These are phyloP conservation scores for Zeuzera pyrina DNA, from an alignment of 2,888 invertebrate species.

Conservation along the genomic window DNA sequence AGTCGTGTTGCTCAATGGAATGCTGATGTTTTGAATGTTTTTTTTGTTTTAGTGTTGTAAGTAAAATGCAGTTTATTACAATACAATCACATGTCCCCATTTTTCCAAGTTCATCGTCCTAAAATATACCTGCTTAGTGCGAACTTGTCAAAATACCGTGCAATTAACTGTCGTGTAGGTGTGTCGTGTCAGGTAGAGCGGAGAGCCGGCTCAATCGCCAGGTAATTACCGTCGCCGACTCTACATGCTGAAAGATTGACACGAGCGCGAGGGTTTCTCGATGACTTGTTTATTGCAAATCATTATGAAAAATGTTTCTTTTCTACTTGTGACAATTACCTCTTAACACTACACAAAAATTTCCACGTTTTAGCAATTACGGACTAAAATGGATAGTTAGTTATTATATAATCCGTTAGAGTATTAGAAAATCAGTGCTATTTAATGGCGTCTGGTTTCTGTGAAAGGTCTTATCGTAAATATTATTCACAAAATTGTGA, in stretches of 20 bases:
- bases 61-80: neutral
- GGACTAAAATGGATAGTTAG: conserved; percentile 31
- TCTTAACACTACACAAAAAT: conserved; percentile 32
- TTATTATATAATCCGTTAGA: conserved; percentile 37
- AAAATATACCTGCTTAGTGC: conserved; percentile 33
- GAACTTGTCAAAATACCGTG: conserved; percentile 47
- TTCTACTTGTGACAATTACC: conserved; percentile 29
- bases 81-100: no score
- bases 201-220: conserved; percentile 32
- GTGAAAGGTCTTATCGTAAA: conserved; percentile 62
- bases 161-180: conserved; percentile 43
- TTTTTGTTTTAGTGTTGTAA: neutral
- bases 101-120: conserved; percentile 29
- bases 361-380: conserved; percentile 5
- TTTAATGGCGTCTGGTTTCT: conserved; percentile 51
- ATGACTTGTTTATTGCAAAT: conserved; percentile 53
- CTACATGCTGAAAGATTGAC: conserved; percentile 56
- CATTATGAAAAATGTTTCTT: conserved; percentile 36
- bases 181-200: conserved; percentile 24
- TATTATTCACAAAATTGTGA: conserved; percentile 64
- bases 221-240: conserved; percentile 54
- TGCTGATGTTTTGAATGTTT: conserved; percentile 4
- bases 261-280: conserved; percentile 29
- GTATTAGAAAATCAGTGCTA: conserved; percentile 39
- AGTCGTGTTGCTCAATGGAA: conserved; percentile 31